Evolutionary conservation across 2,113 vertebrate species (phyloP).

Genomic region (Petroica traversi): DNA sequence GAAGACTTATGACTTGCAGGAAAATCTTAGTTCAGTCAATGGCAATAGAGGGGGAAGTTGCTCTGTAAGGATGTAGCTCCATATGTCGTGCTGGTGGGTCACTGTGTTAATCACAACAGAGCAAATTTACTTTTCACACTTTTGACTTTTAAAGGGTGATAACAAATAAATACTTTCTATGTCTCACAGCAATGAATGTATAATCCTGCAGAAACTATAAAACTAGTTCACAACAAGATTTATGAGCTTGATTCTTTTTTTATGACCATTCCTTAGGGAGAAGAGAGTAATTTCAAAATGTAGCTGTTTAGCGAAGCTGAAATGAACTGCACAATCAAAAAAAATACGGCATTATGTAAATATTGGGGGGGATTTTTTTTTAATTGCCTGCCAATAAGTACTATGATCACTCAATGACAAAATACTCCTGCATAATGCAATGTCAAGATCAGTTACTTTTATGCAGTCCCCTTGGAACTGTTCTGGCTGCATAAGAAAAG

Average conservation of each 20-base stretch:
- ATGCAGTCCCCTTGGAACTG: slow-evolving; percentile 15
- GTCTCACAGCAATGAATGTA: slow-evolving; percentile 19
- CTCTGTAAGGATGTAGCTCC: neutral
- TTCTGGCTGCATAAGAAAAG: neutral
- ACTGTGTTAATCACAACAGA: neutral
- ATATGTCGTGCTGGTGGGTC: neutral
- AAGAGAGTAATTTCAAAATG: slow-evolving; percentile 29
- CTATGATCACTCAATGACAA: slow-evolving; percentile 42
- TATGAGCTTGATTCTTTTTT: slow-evolving; percentile 59
- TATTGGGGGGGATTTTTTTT: neutral
- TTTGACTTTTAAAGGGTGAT: slow-evolving; percentile 36
- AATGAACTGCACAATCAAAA: slow-evolving; percentile 47
- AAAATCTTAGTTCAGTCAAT: neutral
- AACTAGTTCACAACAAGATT: slow-evolving; percentile 50
- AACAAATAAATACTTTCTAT: slow-evolving; percentile 55
- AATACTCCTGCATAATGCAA: slow-evolving; percentile 16
- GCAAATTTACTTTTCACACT: slow-evolving; percentile 24
- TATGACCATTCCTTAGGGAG: slow-evolving; percentile 35
- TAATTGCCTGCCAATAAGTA: slow-evolving; percentile 14
- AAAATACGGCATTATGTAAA: slow-evolving; percentile 32
- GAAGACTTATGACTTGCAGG: neutral
- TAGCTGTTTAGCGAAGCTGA: slow-evolving; percentile 33
- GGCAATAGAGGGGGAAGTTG: neutral
- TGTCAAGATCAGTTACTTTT: slow-evolving; percentile 25
- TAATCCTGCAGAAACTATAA: slow-evolving; percentile 45